A percentile compares a stretch with the other conserved stretches of the same genome.
phyloP scores from a whole-genome alignment of 2,113 vertebrate species.

The Gymnarchus niloticus region DNA sequence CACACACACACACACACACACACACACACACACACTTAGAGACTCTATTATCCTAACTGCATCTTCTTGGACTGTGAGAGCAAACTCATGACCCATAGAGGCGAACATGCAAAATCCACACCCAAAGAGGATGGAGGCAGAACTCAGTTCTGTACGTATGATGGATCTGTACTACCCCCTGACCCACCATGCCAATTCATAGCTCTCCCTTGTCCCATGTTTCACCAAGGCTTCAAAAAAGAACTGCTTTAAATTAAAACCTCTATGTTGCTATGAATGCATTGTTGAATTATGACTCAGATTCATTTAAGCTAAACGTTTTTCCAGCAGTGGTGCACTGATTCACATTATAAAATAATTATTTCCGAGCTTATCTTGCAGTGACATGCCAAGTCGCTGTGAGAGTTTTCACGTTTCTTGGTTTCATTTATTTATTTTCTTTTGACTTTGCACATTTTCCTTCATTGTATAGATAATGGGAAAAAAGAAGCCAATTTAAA shows the following conservation, averaged over 20 bases:
- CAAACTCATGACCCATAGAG: too few species aligned
- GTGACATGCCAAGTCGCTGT: background rate
- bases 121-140: too few species aligned
- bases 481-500: background rate
- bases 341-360: constrained; percentile 12
- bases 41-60: too few species aligned
- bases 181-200: too few species aligned
- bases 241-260: background rate
- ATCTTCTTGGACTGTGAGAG: too few species aligned
- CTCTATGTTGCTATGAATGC: background rate
- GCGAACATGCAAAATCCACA: too few species aligned
- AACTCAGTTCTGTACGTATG: too few species aligned
- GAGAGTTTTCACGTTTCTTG: background rate
- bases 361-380: background rate
- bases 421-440: constrained; percentile 11
- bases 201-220: background rate
- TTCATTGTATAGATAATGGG: background rate
- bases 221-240: background rate
- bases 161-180: too few species aligned
- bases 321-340: background rate
- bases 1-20: too few species aligned
- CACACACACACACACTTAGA: too few species aligned
- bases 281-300: background rate
- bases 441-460: background rate
- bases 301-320: background rate